Conservation (phyloP, 2,888 invertebrate genomes). For the Mythimna impura region DNA sequence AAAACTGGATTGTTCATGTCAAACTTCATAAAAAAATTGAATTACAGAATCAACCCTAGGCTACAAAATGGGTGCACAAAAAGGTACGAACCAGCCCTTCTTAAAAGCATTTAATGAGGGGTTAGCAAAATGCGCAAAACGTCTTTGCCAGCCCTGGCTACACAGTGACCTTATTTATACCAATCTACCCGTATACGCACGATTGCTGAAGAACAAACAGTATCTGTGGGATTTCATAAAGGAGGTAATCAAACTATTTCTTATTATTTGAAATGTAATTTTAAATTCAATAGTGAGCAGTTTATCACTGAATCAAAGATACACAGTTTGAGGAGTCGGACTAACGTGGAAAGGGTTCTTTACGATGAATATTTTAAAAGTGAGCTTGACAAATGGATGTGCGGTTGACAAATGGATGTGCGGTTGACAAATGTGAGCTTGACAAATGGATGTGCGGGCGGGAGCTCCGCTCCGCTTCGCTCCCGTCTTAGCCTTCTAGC, state of each 20-base stretch:
- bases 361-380: too few relatives aligned
- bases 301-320: not conserved
- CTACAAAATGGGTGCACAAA: conserved; percentile 53
- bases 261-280: not conserved
- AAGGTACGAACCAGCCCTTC: conserved; percentile 52
- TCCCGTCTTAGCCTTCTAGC: too few relatives aligned
- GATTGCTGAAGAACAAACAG: conserved; percentile 30
- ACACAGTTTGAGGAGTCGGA: too few relatives aligned
- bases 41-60: conserved; percentile 62
- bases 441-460: too few relatives aligned
- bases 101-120: conserved; percentile 56
- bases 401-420: too few relatives aligned
- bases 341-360: too few relatives aligned
- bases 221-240: conserved; percentile 59
- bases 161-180: conserved; percentile 62
- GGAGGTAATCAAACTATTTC: conserved; percentile 42
- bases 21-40: too few relatives aligned
- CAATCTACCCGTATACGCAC: conserved; percentile 48
- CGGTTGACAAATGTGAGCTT: too few relatives aligned
- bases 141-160: conserved; percentile 67
- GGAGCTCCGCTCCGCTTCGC: too few relatives aligned
- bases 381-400: too few relatives aligned
- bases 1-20: too few relatives aligned
- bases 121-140: conserved; percentile 31
- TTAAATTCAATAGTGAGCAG: not conserved